Base-by-base conservation (phyloP, 2,797 vertebrate genomes). In the Geotrypetes seraphini region DNA sequence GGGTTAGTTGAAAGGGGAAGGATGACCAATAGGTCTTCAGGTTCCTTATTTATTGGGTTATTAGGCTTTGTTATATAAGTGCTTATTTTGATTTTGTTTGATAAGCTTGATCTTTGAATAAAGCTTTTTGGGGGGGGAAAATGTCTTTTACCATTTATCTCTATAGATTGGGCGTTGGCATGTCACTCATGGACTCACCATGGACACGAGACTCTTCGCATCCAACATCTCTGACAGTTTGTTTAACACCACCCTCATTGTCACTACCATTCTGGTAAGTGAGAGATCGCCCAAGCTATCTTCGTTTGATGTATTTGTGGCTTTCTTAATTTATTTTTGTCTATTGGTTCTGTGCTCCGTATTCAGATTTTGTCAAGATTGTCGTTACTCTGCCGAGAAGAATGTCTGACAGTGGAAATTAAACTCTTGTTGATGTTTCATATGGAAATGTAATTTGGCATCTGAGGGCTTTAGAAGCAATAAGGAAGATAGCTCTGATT, bases 191-290 rank as follows among this genome's bases (percentile, higher is more conserved):
- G 92, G 95, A 27, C 84, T 99, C 60, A 90, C 84, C 65, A 97
- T 99, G 93, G 92, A 97, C 71, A 89, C 67, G 63, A 91, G 76
- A 64, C 86, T 91, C 57, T 91, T 88, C 34, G 84, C 90, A 32
- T 84, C 89, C 58, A 99, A 97, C 25, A 79, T 89, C 42, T 92
- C 94, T 0, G 91, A 96, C 67, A 93, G 82, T n/a, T 88, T 99
- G 54, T 95, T 95, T 83, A 99, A 99, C 71, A 96, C 90, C 29
- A 99, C 93, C 0, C 88, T 97, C 21, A 87, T 88, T 14, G 82
- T 99, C 78, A 99, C 95, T 16, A 99, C 95, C 50, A 98, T 98
- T 78, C 81, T 98, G 81, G 93, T 98, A 81, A 92, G 91, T 69
- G 39, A 63, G 66, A 36, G 39, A 52, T 47, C 66, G 53, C 46